phyloP scores from a whole-genome alignment of 2,113 vertebrate species.

The Misgurnus mizolepis region DNA sequence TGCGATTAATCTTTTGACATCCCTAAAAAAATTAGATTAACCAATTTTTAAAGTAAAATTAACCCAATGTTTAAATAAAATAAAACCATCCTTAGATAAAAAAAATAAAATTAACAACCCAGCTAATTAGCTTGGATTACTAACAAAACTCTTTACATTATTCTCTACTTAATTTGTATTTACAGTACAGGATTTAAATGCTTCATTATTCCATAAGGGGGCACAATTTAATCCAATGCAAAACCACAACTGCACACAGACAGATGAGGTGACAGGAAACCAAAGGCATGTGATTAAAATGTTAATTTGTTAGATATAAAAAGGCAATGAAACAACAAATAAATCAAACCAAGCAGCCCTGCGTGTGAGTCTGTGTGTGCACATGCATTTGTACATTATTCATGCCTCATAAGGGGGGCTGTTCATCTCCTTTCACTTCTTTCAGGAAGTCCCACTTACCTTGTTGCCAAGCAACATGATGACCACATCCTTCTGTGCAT shows the following conservation, averaged over 20 bases:
- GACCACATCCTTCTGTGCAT: constrained; percentile 95
- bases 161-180: too few species aligned
- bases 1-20: too few species aligned
- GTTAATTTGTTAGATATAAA: neutral
- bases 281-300: too few species aligned
- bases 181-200: neutral
- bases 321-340: neutral
- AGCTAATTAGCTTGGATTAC: too few species aligned
- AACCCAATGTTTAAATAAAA: too few species aligned
- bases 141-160: too few species aligned
- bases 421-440: constrained; percentile 57
- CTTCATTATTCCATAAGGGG: neutral
- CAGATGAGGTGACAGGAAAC: neutral
- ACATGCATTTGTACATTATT: neutral
- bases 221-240: neutral
- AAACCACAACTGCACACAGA: neutral
- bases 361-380: neutral
- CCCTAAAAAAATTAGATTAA: too few species aligned
- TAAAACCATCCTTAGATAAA: too few species aligned
- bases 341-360: neutral
- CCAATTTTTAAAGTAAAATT: too few species aligned
- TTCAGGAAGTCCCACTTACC: constrained; percentile 75
- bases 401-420: neutral
- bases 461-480: constrained; percentile 99
- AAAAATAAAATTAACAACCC: too few species aligned